Conservation (phyloP, 2,113 vertebrate species). For the Alces alces region DNA sequence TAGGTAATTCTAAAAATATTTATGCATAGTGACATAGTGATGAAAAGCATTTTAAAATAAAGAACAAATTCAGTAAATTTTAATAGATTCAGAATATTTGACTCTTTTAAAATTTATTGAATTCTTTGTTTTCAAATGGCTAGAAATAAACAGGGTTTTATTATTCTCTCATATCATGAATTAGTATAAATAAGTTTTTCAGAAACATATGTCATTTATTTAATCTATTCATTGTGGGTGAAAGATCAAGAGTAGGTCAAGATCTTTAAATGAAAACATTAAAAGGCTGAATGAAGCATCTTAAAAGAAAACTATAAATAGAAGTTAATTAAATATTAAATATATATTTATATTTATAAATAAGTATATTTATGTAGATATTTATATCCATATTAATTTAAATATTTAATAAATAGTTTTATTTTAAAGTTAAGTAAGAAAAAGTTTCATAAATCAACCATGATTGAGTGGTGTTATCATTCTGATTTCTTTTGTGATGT, state of each 20-base stretch:
- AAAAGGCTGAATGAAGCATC: neutral
- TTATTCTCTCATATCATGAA: neutral
- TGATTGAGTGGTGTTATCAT: neutral
- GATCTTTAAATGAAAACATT: conserved; percentile 2
- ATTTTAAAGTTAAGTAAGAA: conserved; percentile 23
- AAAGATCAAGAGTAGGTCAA: neutral
- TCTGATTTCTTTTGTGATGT: neutral
- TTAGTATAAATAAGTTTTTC: conserved; percentile 23
- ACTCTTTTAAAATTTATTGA: neutral
- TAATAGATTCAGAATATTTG: neutral
- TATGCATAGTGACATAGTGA: neutral
- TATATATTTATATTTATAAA: neutral
- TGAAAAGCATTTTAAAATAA: neutral
- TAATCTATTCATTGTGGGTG: neutral
- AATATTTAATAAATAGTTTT: conserved; percentile 38
- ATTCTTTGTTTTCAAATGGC: conserved; percentile 20
- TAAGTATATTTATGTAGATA: neutral
- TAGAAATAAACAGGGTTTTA: neutral
- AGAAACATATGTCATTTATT: neutral
- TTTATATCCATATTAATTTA: neutral
- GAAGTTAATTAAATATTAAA: neutral
- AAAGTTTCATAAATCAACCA: neutral
- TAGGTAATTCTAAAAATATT: neutral
- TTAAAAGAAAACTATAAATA: conserved; percentile 12
- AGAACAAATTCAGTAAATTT: neutral